Evolutionary conservation across 2,888 invertebrate genomes (phyloP).

Genomic region (Coelinius sp.): DNA sequence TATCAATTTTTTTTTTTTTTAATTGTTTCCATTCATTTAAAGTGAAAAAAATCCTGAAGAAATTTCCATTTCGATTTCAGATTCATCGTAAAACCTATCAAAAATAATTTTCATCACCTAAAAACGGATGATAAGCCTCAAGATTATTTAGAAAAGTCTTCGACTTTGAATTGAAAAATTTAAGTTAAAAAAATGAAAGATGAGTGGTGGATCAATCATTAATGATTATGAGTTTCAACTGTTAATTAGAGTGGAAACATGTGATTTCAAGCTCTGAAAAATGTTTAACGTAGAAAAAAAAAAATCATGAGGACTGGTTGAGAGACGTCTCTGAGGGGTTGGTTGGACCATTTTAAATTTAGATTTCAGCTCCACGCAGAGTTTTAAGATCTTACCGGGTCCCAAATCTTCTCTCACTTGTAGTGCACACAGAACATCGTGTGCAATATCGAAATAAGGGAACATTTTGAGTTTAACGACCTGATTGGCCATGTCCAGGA

Average conservation of each 20-base stretch:
- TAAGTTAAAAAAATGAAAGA: background rate
- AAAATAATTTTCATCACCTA: too few species aligned
- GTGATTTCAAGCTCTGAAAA: background rate
- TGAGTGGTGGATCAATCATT: background rate
- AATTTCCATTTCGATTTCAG: too few species aligned
- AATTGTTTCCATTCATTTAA: too few species aligned
- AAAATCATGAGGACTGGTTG: slow-evolving; percentile 17
- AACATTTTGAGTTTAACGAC: slow-evolving; percentile 99
- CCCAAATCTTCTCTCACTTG: slow-evolving; percentile 96
- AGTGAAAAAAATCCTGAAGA: too few species aligned
- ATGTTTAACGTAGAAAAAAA: background rate
- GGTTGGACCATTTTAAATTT: slow-evolving; percentile 61
- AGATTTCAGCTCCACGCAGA: slow-evolving; percentile 59
- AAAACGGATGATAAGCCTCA: too few species aligned
- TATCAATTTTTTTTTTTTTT: too few species aligned
- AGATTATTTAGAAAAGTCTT: too few species aligned
- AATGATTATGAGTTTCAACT: background rate
- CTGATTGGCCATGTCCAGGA: slow-evolving; percentile 98
- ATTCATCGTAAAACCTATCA: too few species aligned
- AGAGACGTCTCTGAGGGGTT: slow-evolving; percentile 33
- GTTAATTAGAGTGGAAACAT: slow-evolving; percentile 3
- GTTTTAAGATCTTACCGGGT: slow-evolving; percentile 77
- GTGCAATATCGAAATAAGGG: slow-evolving; percentile 99
- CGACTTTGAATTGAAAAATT: too few species aligned
- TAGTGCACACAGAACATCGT: slow-evolving; percentile 94